A percentile compares a stretch with the other conserved stretches of the same genome.
Evolutionary conservation across 2,797 vertebrate species (phyloP).

Genomic region (Acropternis orthonyx): DNA sequence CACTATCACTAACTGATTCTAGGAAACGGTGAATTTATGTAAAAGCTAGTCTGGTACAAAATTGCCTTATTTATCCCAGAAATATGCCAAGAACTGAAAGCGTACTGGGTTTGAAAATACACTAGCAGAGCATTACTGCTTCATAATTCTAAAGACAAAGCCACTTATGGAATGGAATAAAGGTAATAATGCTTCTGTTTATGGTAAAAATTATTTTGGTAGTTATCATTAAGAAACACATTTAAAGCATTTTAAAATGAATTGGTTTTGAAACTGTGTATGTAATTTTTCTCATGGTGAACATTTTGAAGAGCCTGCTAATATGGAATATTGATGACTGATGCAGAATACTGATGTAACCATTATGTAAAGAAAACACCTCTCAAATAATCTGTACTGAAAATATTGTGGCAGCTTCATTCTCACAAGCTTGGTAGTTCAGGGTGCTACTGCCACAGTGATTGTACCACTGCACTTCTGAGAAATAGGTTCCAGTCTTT

Average conservation of each 20-base stretch:
- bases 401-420: neutral
- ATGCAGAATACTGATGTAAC: neutral
- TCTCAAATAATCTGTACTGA: neutral
- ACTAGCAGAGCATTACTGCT: neutral
- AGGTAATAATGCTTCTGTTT: neutral
- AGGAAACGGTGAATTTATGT: neutral
- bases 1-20: neutral
- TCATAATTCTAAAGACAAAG: neutral
- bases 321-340: neutral
- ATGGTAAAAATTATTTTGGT: neutral
- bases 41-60: neutral
- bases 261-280: neutral
- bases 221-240: neutral
- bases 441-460: neutral
- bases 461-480: neutral
- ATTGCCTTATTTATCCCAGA: neutral
- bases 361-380: neutral
- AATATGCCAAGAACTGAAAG: neutral
- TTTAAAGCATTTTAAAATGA: neutral
- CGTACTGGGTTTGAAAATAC: neutral
- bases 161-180: neutral
- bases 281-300: neutral
- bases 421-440: neutral
- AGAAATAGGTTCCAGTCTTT: neutral
- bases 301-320: neutral